These are phyloP conservation scores for Caenorhabditis uteleia DNA, from an alignment of 2,888 invertebrate genomes.

Conservation along the genomic window DNA sequence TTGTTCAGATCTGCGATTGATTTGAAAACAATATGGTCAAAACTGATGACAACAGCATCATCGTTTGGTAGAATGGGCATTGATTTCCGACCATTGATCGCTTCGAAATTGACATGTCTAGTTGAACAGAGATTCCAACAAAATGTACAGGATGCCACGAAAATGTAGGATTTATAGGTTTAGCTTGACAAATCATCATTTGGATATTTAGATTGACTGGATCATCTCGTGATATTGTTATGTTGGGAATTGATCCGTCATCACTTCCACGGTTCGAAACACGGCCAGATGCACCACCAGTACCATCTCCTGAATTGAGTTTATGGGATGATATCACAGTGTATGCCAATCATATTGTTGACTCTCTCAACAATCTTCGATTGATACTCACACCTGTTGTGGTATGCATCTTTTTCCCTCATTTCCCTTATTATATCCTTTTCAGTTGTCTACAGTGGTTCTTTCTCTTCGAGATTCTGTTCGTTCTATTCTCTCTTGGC, in stretches of 20 bases:
- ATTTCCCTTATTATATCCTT: background rate
- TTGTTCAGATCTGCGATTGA: conserved; percentile 53
- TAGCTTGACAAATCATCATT: background rate
- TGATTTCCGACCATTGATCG: conserved; percentile 62
- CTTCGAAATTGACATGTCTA: conserved; percentile 51
- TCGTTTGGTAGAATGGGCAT: conserved; percentile 69
- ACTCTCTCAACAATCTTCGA: conserved; percentile 61
- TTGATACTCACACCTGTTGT: conserved; percentile 57
- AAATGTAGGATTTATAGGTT: conserved; percentile 35
- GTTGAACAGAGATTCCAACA: conserved; percentile 54
- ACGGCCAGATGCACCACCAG: conserved; percentile 34
- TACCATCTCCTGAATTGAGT: conserved; percentile 60
- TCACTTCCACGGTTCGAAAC: conserved; percentile 28
- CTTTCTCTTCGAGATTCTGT: conserved; percentile 44
- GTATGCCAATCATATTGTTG: conserved; percentile 61
- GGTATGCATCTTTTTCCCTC: conserved; percentile 26
- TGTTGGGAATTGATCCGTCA: conserved; percentile 34
- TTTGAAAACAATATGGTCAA: conserved; percentile 58
- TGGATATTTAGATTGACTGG: conserved; percentile 11
- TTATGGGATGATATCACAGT: conserved; percentile 67
- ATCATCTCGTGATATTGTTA: conserved; percentile 21
- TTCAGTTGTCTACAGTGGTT: conserved; percentile 39
- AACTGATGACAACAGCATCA: conserved; percentile 64
- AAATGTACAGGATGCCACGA: conserved; percentile 50
- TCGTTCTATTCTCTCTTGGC: conserved; percentile 47